phyloP scores from a whole-genome alignment of 2,797 vertebrate species.

The Prunella strophiata region DNA sequence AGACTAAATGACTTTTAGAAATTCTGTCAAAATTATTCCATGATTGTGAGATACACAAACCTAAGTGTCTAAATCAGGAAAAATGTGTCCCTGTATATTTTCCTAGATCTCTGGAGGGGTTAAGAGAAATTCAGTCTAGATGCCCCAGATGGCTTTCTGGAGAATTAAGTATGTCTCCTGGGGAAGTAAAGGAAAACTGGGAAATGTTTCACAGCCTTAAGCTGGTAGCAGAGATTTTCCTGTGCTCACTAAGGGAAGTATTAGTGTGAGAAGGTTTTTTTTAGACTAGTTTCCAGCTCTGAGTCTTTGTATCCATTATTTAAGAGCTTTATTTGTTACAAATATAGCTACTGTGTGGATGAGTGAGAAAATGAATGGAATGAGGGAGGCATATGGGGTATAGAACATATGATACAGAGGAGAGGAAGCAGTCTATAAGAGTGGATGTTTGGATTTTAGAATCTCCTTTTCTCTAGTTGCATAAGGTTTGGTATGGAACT shows the following conservation, averaged over 20 bases:
- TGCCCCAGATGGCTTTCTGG: not conserved
- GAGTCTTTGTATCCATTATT: not conserved
- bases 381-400: not conserved
- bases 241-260: not conserved
- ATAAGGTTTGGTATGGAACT: not conserved
- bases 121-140: not conserved
- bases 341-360: not conserved
- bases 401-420: not conserved
- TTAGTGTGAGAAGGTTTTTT: fast-evolving
- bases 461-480: not conserved
- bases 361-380: not conserved
- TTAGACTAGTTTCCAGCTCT: not conserved
- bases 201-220: not conserved
- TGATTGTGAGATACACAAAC: not conserved
- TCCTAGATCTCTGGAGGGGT: not conserved
- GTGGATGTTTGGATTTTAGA: not conserved
- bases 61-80: not conserved
- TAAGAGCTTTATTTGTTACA: not conserved
- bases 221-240: not conserved
- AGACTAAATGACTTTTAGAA: not conserved
- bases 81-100: not conserved
- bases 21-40: not conserved
- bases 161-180: not conserved
- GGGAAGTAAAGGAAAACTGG: not conserved
- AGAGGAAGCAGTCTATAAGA: not conserved